These are phyloP conservation scores for Anniella stebbinsi DNA, from an alignment of 2,797 vertebrate species.

Conservation along the genomic window DNA sequence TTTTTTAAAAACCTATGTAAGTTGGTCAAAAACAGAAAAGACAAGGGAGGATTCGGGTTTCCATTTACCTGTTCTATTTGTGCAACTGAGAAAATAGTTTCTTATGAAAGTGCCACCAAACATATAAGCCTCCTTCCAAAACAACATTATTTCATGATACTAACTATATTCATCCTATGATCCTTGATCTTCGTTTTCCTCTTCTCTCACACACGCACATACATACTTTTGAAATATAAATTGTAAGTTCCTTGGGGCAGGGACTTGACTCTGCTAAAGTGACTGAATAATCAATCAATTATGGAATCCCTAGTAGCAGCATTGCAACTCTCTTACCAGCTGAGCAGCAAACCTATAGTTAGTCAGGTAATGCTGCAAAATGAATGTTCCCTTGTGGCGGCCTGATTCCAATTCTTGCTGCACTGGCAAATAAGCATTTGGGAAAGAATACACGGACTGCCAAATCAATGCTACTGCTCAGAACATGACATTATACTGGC, in stretches of 20 bases:
- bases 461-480: constrained; percentile 22
- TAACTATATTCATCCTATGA: not conserved
- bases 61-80: not conserved
- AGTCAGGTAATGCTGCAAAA: not conserved
- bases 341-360: not conserved
- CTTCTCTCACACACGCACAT: too few relatives aligned
- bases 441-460: constrained; percentile 21
- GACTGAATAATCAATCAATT: not conserved
- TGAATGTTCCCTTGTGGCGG: constrained; percentile 26
- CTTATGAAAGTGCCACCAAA: not conserved
- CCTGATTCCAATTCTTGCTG: constrained; percentile 30
- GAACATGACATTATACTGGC: constrained; percentile 37
- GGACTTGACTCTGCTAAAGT: not conserved
- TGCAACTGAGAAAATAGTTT: not conserved
- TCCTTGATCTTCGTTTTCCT: not conserved
- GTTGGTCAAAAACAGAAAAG: not conserved
- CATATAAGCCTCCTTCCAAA: not conserved
- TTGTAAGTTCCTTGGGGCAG: not conserved
- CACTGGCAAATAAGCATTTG: constrained; percentile 34
- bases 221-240: not conserved
- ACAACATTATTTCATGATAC: not conserved
- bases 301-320: not conserved
- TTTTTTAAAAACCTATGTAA: not conserved
- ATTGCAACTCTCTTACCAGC: not conserved
- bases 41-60: not conserved